Evolutionary conservation across 2,797 vertebrate species (phyloP), one percentile per base, ranked within the genome.

Genomic region (Xyrichtys novacula): DNA sequence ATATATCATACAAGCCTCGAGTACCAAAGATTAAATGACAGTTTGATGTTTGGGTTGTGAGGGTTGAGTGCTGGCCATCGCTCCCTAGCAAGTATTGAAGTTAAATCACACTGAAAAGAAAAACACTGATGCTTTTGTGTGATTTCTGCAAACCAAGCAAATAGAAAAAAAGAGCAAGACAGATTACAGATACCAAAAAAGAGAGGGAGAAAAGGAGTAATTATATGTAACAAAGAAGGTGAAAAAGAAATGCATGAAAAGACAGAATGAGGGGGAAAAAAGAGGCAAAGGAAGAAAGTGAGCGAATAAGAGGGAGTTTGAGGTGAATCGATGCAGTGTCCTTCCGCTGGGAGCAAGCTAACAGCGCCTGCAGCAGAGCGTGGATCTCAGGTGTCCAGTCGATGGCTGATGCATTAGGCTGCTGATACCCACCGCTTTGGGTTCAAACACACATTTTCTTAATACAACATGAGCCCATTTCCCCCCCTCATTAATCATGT

Each of bases 361-460:
- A 90, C 92, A 87, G 88, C 80, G 68, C 43, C 22, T 23, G 43
- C 80, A 76, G 85, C 77, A 81, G 81, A 78, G 38, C 64, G 46
- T 74, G 57, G 80, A 75, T 91, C 94, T 95, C 93, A 91, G 89
- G 93, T 94, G 91, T 95, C 94, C 91, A 93, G 94, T 95, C 93
- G 88, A 94, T 94, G 93, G 92, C 92, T 94, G 93, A 93, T 94
- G 94, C 93, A 94, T 94, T 94, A 94, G 92, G 81, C 90, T 83
- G 87, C 92, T 88, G 90, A 92, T 91, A 86, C 85, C 74, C 80
- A 46, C 89, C 47, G 88, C 93, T 94, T 93, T 92, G 92, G 93
- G 91, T 94, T 94, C 93, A 95, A 94, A 95, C 93, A 94, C 93
- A 93, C 94, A 92, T 93, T 94, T 94, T 94, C 93, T 94, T 94